Conservation (phyloP, 2,113 vertebrate species). For the Thomomys bottae region DNA sequence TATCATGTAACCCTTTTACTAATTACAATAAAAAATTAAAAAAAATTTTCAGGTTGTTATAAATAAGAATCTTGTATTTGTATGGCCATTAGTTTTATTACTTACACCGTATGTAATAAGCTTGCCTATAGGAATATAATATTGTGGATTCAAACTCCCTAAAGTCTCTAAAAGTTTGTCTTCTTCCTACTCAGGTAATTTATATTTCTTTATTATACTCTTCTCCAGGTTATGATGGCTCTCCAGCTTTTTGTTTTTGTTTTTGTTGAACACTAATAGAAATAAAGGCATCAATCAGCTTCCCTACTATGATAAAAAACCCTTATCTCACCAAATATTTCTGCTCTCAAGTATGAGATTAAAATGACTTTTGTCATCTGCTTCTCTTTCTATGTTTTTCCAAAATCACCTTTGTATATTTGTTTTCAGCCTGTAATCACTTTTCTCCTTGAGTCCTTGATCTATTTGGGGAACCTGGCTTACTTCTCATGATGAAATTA, state of each 20-base stretch:
- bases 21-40: no score
- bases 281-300: not conserved
- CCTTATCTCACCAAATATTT: not conserved
- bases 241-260: no score
- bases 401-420: not conserved
- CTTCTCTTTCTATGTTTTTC: not conserved
- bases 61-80: not conserved
- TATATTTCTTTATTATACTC: not conserved
- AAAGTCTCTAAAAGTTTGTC: not conserved
- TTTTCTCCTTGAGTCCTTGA: not conserved
- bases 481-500: not conserved
- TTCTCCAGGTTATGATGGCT: not conserved
- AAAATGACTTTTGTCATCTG: not conserved
- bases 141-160: not conserved
- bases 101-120: not conserved
- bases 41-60: not conserved
- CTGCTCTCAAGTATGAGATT: not conserved
- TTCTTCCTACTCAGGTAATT: not conserved
- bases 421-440: not conserved
- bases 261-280: not conserved
- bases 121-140: not conserved
- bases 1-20: no score
- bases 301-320: conserved; percentile 3
- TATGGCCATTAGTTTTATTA: not conserved
- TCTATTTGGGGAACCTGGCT: not conserved